Evolutionary conservation across 2,888 invertebrate genomes (phyloP).

Genomic region (Drosophila tanythrix): DNA sequence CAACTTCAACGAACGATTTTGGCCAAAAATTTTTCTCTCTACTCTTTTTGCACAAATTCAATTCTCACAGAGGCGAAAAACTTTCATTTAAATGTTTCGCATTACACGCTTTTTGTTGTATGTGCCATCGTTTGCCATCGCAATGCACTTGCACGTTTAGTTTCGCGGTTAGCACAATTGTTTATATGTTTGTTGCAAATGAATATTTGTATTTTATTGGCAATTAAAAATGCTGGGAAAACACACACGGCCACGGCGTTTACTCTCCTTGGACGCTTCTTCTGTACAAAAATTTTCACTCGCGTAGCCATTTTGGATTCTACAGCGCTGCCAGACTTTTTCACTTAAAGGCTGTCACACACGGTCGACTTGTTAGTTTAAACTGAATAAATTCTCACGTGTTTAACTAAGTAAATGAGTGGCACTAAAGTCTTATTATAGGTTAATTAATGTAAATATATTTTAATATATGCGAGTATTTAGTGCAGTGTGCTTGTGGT

Average conservation of each 20-base stretch:
- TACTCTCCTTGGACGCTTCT: constrained; percentile 81
- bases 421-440: background rate
- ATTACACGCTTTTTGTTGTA: constrained; percentile 17
- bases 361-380: constrained; percentile 32
- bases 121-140: constrained; percentile 27
- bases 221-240: constrained; percentile 57
- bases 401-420: background rate
- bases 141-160: constrained; percentile 17
- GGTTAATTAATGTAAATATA: background rate
- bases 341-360: constrained; percentile 7
- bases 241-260: constrained; percentile 76
- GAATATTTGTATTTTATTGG: constrained; percentile 63
- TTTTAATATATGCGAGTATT: background rate
- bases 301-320: constrained; percentile 81
- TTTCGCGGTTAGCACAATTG: constrained; percentile 36
- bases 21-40: constrained; percentile 58
- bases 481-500: background rate
- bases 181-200: constrained; percentile 58
- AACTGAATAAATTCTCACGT: background rate
- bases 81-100: constrained; percentile 64
- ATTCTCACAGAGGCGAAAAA: constrained; percentile 61
- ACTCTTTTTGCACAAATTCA: constrained; percentile 63
- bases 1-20: constrained; percentile 44
- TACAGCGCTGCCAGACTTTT: constrained; percentile 45
- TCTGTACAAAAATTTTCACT: constrained; percentile 81